A percentile compares a stretch with the other conserved stretches of the same genome.
Evolutionary conservation across 2,888 invertebrate species (phyloP).

Genomic region (Sabatieria punctata): DNA sequence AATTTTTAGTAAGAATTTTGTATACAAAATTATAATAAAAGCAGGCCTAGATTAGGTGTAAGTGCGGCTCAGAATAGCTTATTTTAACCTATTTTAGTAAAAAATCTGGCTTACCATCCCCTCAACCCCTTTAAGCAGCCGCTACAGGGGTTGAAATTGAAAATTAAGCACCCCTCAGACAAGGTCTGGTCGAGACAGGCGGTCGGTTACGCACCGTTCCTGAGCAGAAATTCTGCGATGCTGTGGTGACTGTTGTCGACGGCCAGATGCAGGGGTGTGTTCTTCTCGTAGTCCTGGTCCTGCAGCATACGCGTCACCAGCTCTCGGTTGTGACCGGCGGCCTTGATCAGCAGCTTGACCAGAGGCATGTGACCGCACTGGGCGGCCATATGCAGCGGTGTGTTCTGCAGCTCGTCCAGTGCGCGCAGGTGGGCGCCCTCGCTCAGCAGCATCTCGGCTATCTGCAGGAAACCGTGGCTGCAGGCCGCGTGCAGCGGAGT

Average conservation of each 20-base stretch:
- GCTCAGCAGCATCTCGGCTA: constrained; percentile 45
- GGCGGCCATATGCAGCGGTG: constrained; percentile 67
- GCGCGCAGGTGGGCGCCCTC: constrained; percentile 63
- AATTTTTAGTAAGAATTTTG: no score
- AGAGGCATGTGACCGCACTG: constrained; percentile 46
- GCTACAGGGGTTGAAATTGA: background rate
- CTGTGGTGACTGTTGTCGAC: constrained; percentile 68
- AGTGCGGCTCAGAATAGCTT: no score
- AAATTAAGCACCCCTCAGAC: background rate
- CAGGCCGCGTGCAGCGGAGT: constrained; percentile 47
- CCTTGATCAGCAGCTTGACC: constrained; percentile 10
- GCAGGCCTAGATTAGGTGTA: no score
- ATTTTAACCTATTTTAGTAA: no score
- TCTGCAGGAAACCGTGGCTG: constrained; percentile 32
- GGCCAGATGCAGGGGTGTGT: constrained; percentile 67
- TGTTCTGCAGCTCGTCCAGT: constrained; percentile 40
- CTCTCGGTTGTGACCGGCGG: constrained; percentile 43
- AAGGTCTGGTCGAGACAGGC: background rate
- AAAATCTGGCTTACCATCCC: no score
- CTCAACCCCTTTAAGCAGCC: no score
- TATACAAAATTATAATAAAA: no score
- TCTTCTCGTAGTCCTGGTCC: constrained; percentile 58
- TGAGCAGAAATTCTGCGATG: constrained; percentile 53
- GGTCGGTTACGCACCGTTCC: constrained; percentile 32
- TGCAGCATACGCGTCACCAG: constrained; percentile 54